Percentiles rank a stretch among this genome's conserved stretches.
phyloP scores from a whole-genome alignment of 2,888 invertebrate species.

The Pandemis heparana region DNA sequence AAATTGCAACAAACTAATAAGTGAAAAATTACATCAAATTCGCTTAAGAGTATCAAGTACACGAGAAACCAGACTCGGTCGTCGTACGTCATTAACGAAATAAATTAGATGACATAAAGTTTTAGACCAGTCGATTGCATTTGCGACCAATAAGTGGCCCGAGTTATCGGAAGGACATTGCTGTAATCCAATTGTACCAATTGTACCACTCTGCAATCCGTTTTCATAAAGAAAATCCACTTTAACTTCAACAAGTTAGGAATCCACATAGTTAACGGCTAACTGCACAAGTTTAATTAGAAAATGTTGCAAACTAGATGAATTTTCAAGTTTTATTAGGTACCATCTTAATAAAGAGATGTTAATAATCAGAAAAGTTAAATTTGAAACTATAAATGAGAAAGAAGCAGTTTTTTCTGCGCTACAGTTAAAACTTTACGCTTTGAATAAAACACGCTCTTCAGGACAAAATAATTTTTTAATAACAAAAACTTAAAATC shows the following conservation, averaged over 20 bases:
- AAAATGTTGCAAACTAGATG: conserved; percentile 1
- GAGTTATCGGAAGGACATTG: neutral
- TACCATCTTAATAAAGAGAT: neutral
- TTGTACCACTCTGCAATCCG: neutral
- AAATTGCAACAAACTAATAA: no score
- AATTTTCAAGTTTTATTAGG: neutral
- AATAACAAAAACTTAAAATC: no score
- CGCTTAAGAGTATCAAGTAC: neutral
- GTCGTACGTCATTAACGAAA: neutral
- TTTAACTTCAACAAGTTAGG: neutral
- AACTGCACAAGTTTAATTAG: neutral
- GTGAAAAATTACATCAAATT: no score
- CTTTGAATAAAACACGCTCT: no score
- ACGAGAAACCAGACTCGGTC: neutral
- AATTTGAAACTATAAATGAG: neutral
- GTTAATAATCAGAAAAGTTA: conserved; percentile 1
- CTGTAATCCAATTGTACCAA: neutral
- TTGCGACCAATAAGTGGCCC: neutral
- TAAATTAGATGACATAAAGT: conserved; percentile 1
- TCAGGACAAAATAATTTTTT: no score
- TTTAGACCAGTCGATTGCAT: conserved; percentile 2
- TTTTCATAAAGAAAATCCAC: conserved; percentile 17
- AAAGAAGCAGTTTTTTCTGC: neutral
- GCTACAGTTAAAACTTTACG: neutral
- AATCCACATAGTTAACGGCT: conserved; percentile 3